Base-by-base conservation (phyloP, 2,113 vertebrate genomes). In the Chionodraco myersi region DNA sequence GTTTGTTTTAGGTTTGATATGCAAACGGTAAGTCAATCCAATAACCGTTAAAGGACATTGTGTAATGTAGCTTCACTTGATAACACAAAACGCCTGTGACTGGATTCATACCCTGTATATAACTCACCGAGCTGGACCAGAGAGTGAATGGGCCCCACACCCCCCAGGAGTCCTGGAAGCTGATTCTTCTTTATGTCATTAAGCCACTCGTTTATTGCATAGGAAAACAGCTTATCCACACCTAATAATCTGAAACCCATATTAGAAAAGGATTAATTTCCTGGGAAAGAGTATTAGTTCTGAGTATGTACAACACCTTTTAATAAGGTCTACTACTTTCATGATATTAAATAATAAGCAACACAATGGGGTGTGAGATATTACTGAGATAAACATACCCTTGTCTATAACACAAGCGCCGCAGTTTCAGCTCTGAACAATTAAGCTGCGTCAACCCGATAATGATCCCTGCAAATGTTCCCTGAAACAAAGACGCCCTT, bases 141-240 rank as follows among this genome's bases (percentile, higher is more conserved):
- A 0, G 98, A 99, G 91, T 99, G 97, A 94, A 99, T 98, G 6
- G 98, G 98, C 1, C 98, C 97, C 23, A 99, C 97, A 12, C 98
- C 98, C 81, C 97, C 97, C 88, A 99, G 86, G 74, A 99, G 94
- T 79, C 98, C 98, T 8, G 97, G 98, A 2, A 99, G 93, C 88
- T 99, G 98, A 86, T 98, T 99, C 92, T 98, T 98, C 94, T 96
- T 98, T 83, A 99, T 99, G 92, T 99, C 98, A 57, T 95, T 97
- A 15, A 99, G 93, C 98, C 98, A 99, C 69, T 99, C 98, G 3
- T 96, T 96, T 82, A 99, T 94, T 48, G 97, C 97, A 87, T 99
- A 99, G 9, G 97, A 97, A 86, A 99, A 96, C 7, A 99, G 93
- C 52, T 97, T 99, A 92, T 99, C 98, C 84, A 99, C 95, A 83